These are phyloP conservation scores for Drosophila histrio DNA, from an alignment of 2,888 invertebrate species.

Conservation along the genomic window DNA sequence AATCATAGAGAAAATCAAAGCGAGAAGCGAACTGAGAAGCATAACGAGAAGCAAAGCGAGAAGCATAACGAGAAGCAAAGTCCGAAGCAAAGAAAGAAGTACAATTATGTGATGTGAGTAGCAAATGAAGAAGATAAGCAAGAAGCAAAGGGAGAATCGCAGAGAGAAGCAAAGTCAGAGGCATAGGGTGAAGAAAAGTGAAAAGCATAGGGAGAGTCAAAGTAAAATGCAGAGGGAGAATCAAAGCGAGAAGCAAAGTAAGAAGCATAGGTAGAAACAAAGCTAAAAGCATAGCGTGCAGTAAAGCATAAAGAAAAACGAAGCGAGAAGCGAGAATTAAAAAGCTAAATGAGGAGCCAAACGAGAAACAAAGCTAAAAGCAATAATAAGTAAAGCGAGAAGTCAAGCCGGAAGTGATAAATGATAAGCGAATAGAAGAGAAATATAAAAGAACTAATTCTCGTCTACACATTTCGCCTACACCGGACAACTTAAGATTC, in stretches of 20 bases:
- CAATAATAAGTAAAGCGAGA: no score
- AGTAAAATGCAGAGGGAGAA: neutral
- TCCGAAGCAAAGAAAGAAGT: neutral
- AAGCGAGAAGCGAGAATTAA: no score
- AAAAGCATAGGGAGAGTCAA: neutral
- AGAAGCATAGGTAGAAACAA: neutral
- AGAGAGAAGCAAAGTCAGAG: neutral
- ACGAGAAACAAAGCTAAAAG: neutral
- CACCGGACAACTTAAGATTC: neutral
- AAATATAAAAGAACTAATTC: no score
- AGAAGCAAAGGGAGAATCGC: neutral
- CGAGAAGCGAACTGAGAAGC: neutral
- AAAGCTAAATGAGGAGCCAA: no score
- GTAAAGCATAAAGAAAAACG: neutral
- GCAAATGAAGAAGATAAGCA: neutral
- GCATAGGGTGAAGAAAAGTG: neutral
- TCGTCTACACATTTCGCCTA: no score
- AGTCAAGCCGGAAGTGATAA: neutral
- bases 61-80: neutral
- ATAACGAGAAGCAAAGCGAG: neutral
- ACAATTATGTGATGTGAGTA: no score
- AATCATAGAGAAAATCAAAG: neutral
- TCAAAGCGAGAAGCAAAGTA: neutral
- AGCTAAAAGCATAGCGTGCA: neutral
- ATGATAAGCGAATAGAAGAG: neutral